Conservation (phyloP, 2,113 vertebrate genomes). For the Sapajus apella region DNA sequence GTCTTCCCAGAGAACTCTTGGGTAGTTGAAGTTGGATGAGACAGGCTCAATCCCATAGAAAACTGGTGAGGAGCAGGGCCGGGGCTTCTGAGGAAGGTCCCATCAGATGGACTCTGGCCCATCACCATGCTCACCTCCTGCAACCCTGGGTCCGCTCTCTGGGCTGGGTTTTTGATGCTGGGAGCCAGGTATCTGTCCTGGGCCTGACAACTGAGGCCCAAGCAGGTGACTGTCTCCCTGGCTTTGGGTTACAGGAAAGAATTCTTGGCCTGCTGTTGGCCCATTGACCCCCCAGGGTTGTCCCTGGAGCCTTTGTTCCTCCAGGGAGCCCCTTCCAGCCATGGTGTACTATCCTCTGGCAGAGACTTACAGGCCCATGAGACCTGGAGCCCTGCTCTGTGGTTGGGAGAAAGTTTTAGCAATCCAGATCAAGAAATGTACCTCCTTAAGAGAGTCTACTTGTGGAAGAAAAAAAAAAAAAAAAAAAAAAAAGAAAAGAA, state of each 20-base stretch:
- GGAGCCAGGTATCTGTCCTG: not conserved
- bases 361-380: not conserved
- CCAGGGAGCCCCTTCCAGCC: not conserved
- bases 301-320: not conserved
- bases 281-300: not conserved
- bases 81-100: not conserved
- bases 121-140: not conserved
- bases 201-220: not conserved
- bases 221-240: not conserved
- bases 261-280: not conserved
- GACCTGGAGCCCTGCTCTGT: not conserved
- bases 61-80: not conserved
- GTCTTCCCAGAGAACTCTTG: slow-evolving; percentile 58
- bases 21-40: not conserved
- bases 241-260: not conserved
- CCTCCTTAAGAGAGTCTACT: not conserved
- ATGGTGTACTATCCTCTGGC: not conserved
- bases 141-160: not conserved
- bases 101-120: not conserved
- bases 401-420: not conserved
- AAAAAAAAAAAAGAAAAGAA: not conserved
- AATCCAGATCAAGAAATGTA: not conserved
- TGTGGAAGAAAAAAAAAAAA: too few species aligned
- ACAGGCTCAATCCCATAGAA: too few species aligned
- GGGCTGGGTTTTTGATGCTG: not conserved